These are phyloP conservation scores for Myotis lucifugus DNA, from an alignment of 2,113 vertebrate species.

Conservation along the genomic window DNA sequence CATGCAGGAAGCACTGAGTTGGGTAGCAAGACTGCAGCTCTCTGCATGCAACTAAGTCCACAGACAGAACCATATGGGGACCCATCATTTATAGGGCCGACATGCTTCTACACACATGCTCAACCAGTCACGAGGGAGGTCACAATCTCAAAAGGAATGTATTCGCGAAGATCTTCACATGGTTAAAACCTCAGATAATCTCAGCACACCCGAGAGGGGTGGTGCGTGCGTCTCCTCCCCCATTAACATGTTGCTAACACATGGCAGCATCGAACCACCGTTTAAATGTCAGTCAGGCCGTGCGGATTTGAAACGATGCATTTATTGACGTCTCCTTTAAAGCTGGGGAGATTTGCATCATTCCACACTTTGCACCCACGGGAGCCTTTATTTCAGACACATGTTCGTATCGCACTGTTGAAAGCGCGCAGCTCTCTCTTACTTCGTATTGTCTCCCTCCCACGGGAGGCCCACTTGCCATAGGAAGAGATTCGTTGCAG, in stretches of 20 bases:
- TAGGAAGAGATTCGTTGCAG: background rate
- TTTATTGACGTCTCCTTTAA: background rate
- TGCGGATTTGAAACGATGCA: background rate
- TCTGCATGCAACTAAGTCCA: background rate
- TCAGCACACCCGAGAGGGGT: background rate
- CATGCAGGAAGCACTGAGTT: background rate
- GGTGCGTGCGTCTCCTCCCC: background rate
- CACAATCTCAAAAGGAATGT: background rate
- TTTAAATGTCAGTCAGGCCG: background rate
- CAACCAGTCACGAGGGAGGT: background rate
- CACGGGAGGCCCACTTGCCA: accelerated
- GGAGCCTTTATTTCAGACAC: background rate
- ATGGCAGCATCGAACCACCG: too few species aligned
- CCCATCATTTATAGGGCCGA: background rate
- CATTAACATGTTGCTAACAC: background rate
- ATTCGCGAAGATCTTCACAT: background rate
- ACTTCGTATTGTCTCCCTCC: background rate
- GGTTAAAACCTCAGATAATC: background rate
- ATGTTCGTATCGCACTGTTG: background rate
- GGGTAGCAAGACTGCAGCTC: background rate
- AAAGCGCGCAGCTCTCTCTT: background rate
- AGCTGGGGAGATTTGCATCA: background rate
- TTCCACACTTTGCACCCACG: background rate
- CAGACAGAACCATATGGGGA: background rate
- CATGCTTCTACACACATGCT: background rate